Percentiles rank a stretch among this genome's conserved stretches.
Evolutionary conservation across 2,797 vertebrate species (phyloP).

Genomic region (Sebastes alutus): DNA sequence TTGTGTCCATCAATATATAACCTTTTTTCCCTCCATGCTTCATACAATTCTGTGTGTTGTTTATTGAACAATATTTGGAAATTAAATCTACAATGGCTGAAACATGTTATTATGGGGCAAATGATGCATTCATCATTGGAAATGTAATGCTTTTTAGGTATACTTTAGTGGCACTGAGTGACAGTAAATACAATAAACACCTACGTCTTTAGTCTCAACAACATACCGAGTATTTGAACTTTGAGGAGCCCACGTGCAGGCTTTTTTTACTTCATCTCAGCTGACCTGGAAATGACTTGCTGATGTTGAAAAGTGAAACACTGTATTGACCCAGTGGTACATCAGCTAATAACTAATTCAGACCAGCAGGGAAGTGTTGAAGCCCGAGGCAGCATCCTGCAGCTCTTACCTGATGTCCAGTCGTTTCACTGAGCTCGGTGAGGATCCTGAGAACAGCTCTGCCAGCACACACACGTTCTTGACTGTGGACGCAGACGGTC

Average conservation of each 20-base stretch:
- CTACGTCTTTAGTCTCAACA: neutral
- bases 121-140: neutral
- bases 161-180: neutral
- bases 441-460: constrained; percentile 88
- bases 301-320: neutral
- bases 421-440: constrained; percentile 82
- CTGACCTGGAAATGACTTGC: neutral
- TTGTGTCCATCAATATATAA: too few relatives aligned
- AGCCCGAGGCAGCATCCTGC: neutral
- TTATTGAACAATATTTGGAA: neutral
- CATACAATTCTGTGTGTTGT: too few relatives aligned
- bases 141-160: neutral
- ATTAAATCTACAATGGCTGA: neutral
- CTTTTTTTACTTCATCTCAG: neutral
- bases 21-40: too few relatives aligned
- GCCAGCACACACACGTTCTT: constrained; percentile 83
- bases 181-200: neutral
- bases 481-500: constrained; percentile 60
- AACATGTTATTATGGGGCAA: neutral
- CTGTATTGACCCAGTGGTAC: neutral
- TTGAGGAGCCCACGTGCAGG: neutral
- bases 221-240: too few relatives aligned
- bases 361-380: neutral
- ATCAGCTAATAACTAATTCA: neutral
- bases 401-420: constrained; percentile 88